Evolutionary conservation across 2,888 invertebrate species (phyloP).

Genomic region (Osedax fenrisi): DNA sequence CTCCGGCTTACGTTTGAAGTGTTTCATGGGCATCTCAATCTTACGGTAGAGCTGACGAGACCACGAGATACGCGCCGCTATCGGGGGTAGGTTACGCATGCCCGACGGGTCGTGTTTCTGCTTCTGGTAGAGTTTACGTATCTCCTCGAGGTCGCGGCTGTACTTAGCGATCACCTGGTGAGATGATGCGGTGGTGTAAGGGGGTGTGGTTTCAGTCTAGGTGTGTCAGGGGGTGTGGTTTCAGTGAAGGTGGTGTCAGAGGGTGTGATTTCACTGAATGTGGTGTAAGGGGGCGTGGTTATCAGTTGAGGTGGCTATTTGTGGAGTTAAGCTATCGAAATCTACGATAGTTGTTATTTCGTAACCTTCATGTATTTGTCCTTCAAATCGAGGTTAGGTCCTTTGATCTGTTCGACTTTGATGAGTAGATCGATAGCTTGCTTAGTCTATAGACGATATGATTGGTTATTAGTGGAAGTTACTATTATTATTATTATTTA

Average conservation of each 20-base stretch:
- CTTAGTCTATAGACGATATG: slow-evolving; percentile 46
- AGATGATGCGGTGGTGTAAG: too few relatives aligned
- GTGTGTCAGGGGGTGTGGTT: too few relatives aligned
- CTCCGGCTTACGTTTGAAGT: slow-evolving; percentile 48
- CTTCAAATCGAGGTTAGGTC: slow-evolving; percentile 47
- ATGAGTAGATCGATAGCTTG: slow-evolving; percentile 47
- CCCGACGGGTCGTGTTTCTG: slow-evolving; percentile 78
- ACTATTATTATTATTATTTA: too few relatives aligned
- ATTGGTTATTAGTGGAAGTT: too few relatives aligned
- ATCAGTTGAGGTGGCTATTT: neutral
- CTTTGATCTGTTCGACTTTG: slow-evolving; percentile 48
- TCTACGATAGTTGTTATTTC: too few relatives aligned
- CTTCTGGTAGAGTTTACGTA: slow-evolving; percentile 63
- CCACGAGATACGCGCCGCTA: slow-evolving; percentile 70
- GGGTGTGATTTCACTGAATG: too few relatives aligned
- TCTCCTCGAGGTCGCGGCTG: slow-evolving; percentile 73
- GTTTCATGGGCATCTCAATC: slow-evolving; percentile 67
- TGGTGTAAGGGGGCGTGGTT: neutral
- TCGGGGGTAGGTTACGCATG: slow-evolving; percentile 76
- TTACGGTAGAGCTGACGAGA: slow-evolving; percentile 68
- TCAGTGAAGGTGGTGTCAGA: too few relatives aligned
- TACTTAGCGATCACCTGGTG: slow-evolving; percentile 47
- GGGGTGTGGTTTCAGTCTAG: too few relatives aligned
- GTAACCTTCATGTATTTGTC: slow-evolving; percentile 48
- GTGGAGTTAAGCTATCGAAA: neutral